phyloP scores from a whole-genome alignment of 2,113 vertebrate genomes.

The Apistogramma diplotaenia region DNA sequence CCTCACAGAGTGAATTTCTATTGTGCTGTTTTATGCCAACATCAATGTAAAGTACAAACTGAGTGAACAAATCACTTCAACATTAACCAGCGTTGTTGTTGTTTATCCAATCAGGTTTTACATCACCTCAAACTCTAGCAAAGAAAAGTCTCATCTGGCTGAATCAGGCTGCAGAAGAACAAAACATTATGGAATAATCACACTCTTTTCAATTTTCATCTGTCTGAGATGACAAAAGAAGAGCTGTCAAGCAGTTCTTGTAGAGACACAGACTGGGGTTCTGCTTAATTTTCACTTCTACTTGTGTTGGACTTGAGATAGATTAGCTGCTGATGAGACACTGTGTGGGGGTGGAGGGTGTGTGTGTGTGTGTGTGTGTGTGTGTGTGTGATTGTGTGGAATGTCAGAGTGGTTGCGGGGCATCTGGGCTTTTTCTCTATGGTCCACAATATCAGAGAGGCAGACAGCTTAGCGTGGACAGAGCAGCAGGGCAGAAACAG shows the following conservation, averaged over 20 bases:
- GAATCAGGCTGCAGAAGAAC: neutral
- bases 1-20: accelerated
- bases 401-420: neutral
- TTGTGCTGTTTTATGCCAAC: neutral
- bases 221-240: conserved; percentile 6
- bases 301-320: neutral
- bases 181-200: neutral
- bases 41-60: neutral
- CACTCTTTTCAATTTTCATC: conserved; percentile 5
- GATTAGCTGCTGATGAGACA: conserved; percentile 17
- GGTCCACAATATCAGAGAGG: conserved; percentile 25
- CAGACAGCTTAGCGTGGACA: conserved; percentile 35
- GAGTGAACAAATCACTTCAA: neutral
- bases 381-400: no score
- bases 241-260: neutral
- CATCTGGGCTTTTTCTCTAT: neutral
- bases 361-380: neutral
- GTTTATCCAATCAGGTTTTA: neutral
- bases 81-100: neutral
- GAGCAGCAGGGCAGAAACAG: conserved; percentile 61
- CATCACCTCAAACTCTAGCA: neutral
- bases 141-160: neutral
- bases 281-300: conserved; percentile 7
- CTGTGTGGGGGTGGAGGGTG: neutral
- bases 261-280: neutral